These are phyloP conservation scores for Distichodus sexfasciatus DNA, from an alignment of 2,797 vertebrate genomes.

Conservation along the genomic window DNA sequence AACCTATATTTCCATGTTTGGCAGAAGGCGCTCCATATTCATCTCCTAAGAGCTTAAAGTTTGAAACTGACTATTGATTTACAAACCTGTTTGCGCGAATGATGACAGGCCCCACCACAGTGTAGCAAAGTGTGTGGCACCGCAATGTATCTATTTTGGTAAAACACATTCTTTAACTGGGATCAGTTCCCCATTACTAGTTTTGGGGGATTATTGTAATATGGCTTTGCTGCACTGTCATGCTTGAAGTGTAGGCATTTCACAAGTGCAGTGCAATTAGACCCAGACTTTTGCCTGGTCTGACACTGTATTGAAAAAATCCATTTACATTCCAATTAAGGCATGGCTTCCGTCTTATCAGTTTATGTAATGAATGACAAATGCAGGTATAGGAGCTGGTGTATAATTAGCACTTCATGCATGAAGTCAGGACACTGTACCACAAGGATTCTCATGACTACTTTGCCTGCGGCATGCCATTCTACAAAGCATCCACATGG, in stretches of 20 bases:
- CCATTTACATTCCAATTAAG: slow-evolving; percentile 61
- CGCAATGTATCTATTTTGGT: neutral
- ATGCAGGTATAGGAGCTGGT: slow-evolving; percentile 56
- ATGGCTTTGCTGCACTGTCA: slow-evolving; percentile 20
- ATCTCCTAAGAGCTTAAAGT: slow-evolving; percentile 15
- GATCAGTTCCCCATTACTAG: neutral
- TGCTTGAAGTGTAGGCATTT: slow-evolving; percentile 20
- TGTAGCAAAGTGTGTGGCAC: neutral
- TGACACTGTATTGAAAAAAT: slow-evolving; percentile 64
- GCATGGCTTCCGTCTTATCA: slow-evolving; percentile 47
- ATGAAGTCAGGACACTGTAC: slow-evolving; percentile 9
- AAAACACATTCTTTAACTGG: neutral
- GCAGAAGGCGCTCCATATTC: slow-evolving; percentile 3
- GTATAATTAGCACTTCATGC: slow-evolving; percentile 38
- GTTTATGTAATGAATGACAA: slow-evolving; percentile 56
- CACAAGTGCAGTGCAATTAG: slow-evolving; percentile 54
- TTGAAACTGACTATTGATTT: slow-evolving; percentile 16
- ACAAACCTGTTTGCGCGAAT: slow-evolving; percentile 42
- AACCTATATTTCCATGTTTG: neutral
- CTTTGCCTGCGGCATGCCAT: slow-evolving; percentile 22
- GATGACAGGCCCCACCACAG: neutral
- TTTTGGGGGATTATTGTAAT: neutral
- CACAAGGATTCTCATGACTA: slow-evolving; percentile 27
- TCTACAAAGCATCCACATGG: neutral
- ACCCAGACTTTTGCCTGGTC: slow-evolving; percentile 49